Base-by-base conservation (phyloP, 2,888 invertebrate species). In the Sclerodermus sp. region DNA sequence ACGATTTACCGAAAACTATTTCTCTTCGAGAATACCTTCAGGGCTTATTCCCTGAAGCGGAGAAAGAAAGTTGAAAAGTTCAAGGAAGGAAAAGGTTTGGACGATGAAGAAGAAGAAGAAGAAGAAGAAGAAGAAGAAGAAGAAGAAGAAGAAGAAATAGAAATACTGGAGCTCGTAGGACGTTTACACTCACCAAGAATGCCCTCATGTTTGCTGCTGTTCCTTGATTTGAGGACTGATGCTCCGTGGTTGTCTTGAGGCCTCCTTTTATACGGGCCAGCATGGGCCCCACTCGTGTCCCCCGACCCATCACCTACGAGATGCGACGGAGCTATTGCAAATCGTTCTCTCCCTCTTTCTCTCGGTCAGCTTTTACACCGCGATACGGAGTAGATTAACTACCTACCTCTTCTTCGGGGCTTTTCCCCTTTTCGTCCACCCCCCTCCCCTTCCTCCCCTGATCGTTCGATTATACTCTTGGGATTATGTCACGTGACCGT, bases 151-250 rank as follows among this genome's bases (percentile, higher is more conserved):
- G 10, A n/a, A 48, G 37, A 45, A 15, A 36, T 46, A 34, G 42
- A 34, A 37, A 8, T 23, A 8, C 4, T 23, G 23, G 23, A 23
- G 23, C 8, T 23, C 8, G 23, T 5, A 23, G 23, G 23, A 23
- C 23, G 23, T 23, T 23, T 23, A 23, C n/a, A 77, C 77, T 78
- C 73, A 78, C 78, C 76, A 78, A 68, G 74, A 77, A 78, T 76
- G 75, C 77, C 76, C 77, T 78, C 77, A 78, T 78, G 76, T 70
- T 75, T 63, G 64, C 61, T 65, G 72, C 70, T 70, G 73, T 73
- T 72, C 68, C 73, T 74, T 72, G 71, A 73, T 77, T 75, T 74
- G 76, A 76, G 76, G 74, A 77, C 77, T 77, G 77, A 77, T 77
- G 77, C 76, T 75, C 66, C 61, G 63, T 67, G 66, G 68, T 72